These are phyloP conservation scores for Motacilla alba DNA, from an alignment of 2,113 vertebrate genomes.

Conservation along the genomic window DNA sequence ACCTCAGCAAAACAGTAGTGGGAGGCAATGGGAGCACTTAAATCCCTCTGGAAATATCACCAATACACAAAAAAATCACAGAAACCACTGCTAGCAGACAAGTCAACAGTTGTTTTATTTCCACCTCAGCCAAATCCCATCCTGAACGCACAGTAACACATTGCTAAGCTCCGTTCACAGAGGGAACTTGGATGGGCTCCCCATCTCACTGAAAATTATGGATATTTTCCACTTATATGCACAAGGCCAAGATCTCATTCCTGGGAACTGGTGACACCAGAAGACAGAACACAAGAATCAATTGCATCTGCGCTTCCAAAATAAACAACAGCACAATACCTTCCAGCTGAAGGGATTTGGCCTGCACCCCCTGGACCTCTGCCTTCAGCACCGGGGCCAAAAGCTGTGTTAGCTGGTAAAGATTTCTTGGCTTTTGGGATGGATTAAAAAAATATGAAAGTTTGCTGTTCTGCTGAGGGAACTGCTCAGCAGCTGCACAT, in stretches of 20 bases:
- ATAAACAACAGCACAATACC: constrained; percentile 38
- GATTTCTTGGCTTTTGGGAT: neutral
- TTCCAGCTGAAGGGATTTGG: constrained; percentile 46
- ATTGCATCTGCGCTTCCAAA: constrained; percentile 5
- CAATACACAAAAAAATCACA: neutral
- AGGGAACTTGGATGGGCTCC: neutral
- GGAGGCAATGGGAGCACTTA: neutral
- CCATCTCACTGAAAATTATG: neutral
- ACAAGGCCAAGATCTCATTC: neutral
- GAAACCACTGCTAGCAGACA: neutral
- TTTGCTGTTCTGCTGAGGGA: neutral
- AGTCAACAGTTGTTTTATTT: neutral
- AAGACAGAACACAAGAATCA: neutral
- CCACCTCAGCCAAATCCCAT: neutral
- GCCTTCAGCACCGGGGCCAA: neutral
- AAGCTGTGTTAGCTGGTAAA: neutral
- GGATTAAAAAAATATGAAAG: neutral
- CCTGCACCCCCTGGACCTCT: neutral
- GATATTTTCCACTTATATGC: neutral
- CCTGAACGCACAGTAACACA: neutral
- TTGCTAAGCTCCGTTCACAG: neutral
- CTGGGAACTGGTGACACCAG: neutral
- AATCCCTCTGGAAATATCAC: neutral
- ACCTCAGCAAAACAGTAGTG: neutral
- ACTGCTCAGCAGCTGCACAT: neutral